Conservation (phyloP, 2,797 vertebrate genomes). For the Mus caroli region DNA sequence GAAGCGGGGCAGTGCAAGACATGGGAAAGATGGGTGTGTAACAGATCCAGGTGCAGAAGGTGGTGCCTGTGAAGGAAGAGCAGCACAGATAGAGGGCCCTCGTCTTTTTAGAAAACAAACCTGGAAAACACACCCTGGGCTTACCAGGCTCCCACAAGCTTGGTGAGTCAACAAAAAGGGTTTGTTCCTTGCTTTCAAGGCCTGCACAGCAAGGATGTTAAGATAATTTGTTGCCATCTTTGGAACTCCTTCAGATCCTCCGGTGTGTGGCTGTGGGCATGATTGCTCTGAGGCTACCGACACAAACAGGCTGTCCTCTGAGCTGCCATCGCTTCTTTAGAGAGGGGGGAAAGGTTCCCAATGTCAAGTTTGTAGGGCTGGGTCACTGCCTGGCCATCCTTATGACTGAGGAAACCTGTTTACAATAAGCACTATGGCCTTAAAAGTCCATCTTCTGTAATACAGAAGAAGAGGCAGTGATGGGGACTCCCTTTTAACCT, state of each 20-base stretch:
- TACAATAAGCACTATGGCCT: not conserved
- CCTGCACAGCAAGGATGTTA: not conserved
- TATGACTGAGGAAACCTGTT: not conserved
- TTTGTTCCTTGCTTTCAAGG: not conserved
- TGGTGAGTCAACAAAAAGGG: not conserved
- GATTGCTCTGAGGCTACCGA: not conserved
- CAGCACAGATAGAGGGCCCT: no score
- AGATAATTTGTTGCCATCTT: not conserved
- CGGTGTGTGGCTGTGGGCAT: not conserved
- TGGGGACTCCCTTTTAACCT: not conserved
- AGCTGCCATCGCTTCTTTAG: not conserved
- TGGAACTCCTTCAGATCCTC: not conserved
- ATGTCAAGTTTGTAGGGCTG: not conserved
- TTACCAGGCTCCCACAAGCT: not conserved
- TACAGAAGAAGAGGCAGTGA: no score
- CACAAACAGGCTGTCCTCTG: not conserved
- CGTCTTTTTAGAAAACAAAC: not conserved
- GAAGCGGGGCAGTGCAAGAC: not conserved
- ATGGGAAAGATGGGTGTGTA: not conserved
- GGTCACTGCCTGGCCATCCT: not conserved
- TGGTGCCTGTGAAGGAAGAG: not conserved
- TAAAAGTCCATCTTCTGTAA: not conserved
- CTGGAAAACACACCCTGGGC: not conserved
- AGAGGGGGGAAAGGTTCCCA: not conserved
- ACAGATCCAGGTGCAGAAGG: not conserved